phyloP scores from a whole-genome alignment of 37 sponge, comb jelly and placozoan genomes.

The Ianthella basta region DNA sequence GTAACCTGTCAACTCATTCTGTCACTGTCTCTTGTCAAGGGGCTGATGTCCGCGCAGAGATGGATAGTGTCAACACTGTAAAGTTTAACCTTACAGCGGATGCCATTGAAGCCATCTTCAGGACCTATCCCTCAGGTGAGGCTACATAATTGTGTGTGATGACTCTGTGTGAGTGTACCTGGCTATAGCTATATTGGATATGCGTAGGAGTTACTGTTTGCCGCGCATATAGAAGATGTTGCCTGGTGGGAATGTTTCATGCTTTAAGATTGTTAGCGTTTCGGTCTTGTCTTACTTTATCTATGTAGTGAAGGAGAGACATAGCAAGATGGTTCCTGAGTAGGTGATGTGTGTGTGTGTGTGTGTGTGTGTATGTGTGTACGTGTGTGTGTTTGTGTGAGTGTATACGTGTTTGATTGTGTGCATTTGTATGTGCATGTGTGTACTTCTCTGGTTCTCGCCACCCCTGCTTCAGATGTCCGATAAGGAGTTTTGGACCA shows the following conservation, averaged over 20 bases:
- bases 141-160: neutral
- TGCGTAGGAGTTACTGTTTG: neutral
- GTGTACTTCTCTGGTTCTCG: too few species aligned
- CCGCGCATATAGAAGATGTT: neutral
- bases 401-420: too few species aligned
- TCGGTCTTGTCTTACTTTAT: neutral
- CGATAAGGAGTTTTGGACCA: conserved; percentile 82
- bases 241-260: too few species aligned
- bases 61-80: conserved; percentile 78
- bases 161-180: neutral
- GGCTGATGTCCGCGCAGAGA: conserved; percentile 76
- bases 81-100: conserved; percentile 78
- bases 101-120: conserved; percentile 78
- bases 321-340: conserved; percentile 70
- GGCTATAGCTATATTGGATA: too few species aligned
- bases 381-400: too few species aligned
- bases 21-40: too few species aligned
- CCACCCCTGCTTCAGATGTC: conserved; percentile 57
- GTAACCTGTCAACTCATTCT: too few species aligned
- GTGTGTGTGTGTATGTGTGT: too few species aligned
- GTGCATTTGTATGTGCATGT: too few species aligned
- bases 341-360: conserved; percentile 39
- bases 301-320: conserved; percentile 62
- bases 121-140: conserved; percentile 86
- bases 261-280: neutral